Base-by-base conservation (phyloP, 1,140 invertebrate species). In the Diplogasteroides magnus region DNA sequence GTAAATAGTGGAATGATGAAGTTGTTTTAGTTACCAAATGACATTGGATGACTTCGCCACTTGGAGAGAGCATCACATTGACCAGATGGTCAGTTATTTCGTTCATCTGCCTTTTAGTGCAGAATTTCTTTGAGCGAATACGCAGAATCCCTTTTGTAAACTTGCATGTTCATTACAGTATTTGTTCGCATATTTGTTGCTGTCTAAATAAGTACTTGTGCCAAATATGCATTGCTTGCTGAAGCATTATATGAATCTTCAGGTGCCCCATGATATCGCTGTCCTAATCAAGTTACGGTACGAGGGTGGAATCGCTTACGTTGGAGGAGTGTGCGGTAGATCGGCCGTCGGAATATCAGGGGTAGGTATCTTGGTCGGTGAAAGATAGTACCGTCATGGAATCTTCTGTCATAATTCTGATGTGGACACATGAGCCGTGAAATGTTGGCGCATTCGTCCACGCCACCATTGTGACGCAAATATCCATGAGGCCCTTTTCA, bases 261-360 rank as follows among this genome's bases (percentile, higher is more conserved):
- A 65, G 64, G 48, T 37, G 2, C n/a, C 31, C 14, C 70, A 72
- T 26, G 70, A 72, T 32, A 23, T 72, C 2, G 65, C 70, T 14
- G 64, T 72, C 2, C 31, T 72, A 15, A 2, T 72, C 0, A 31
- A 60, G 25, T 60, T 67, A n/a, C 60, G 61, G n/a, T 72, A 65
- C 62, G 70, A 67, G 37, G 70, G 70, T 62, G 70, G 70, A 15
- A 67, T 72, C 14, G 70, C 70, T 6, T 72, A 67, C 67, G 68
- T 68, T 1, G 63, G 64, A 32, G 70, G 70, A 27, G 37, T 63
- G 13, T 72, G 70, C 31, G 61, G 55, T 28, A 67, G 48, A 0
- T 61, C 57, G 2, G 61, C 29, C 62, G 56, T 68, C 14, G 61
- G 59, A 48, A 48, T 72, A 48, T 67, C 37, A 55, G 70, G 70